Evolutionary conservation across 2,888 invertebrate species (phyloP).

Genomic region (Hydrotaea diabolus): DNA sequence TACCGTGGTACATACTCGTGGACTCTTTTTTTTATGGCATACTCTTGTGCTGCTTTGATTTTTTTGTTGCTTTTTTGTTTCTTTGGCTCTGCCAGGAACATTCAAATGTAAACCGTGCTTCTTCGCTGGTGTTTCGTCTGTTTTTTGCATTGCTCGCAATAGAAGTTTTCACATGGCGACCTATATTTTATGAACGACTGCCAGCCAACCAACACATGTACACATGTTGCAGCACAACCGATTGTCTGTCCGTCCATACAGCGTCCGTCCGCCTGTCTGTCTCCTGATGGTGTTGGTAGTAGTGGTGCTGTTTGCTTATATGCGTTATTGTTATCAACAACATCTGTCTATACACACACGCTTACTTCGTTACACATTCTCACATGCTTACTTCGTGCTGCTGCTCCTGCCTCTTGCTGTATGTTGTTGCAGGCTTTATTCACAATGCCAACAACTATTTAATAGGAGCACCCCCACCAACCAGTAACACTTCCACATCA

Average conservation of each 20-base stretch:
- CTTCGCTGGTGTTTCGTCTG: slow-evolving; percentile 32
- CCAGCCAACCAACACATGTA: background rate
- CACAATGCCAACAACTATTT: slow-evolving; percentile 17
- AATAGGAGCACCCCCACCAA: slow-evolving; percentile 2
- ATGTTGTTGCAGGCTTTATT: slow-evolving; percentile 11
- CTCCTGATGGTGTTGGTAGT: slow-evolving; percentile 26
- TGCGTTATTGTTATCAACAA: slow-evolving; percentile 30
- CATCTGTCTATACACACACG: background rate
- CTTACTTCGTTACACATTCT: background rate
- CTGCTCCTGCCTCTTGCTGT: background rate
- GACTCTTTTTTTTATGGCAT: slow-evolving; percentile 49
- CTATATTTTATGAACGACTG: slow-evolving; percentile 58
- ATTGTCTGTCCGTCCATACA: background rate
- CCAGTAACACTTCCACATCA: slow-evolving; percentile 14
- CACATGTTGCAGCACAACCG: slow-evolving; percentile 20
- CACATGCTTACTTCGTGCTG: no score
- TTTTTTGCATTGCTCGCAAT: slow-evolving; percentile 11
- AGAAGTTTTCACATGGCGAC: slow-evolving; percentile 60
- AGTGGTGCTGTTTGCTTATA: slow-evolving; percentile 16
- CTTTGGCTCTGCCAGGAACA: slow-evolving; percentile 33
- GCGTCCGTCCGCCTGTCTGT: slow-evolving; percentile 13
- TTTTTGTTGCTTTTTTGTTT: background rate
- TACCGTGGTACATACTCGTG: background rate
- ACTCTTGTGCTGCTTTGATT: slow-evolving; percentile 11
- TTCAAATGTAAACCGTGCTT: slow-evolving; percentile 50